phyloP scores from a whole-genome alignment of 2,888 invertebrate species.

The Synergus laeviventris region DNA sequence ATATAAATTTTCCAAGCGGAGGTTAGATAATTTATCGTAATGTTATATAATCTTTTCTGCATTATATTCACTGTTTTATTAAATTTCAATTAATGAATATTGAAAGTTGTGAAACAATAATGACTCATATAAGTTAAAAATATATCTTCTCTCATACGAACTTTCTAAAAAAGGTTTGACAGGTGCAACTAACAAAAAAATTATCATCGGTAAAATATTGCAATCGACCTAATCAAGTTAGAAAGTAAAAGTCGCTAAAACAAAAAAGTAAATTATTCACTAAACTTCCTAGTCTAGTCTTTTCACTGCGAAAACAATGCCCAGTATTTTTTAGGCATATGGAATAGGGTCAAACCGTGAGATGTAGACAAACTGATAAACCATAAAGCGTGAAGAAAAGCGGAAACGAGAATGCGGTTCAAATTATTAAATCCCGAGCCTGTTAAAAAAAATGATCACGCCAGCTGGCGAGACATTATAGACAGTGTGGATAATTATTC shows the following conservation, averaged over 20 bases:
- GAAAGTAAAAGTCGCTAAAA: background rate
- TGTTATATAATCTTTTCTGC: background rate
- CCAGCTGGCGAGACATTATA: constrained; percentile 11
- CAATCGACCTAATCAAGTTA: background rate
- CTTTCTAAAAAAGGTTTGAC: too few species aligned
- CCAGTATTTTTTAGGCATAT: background rate
- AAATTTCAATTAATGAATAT: background rate
- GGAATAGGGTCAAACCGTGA: background rate
- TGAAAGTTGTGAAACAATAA: background rate
- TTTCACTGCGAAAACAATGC: constrained; percentile 14
- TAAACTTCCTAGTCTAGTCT: background rate
- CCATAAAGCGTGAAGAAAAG: constrained; percentile 28
- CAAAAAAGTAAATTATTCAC: background rate
- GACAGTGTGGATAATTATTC: background rate
- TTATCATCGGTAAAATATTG: background rate
- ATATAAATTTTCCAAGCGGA: background rate
- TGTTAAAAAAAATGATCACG: constrained; percentile 19
- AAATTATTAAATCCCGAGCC: constrained; percentile 20
- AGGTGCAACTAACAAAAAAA: too few species aligned
- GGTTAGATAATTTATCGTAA: background rate
- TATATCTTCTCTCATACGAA: too few species aligned
- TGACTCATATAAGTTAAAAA: background rate
- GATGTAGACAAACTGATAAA: constrained; percentile 22
- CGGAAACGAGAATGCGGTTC: constrained; percentile 23
- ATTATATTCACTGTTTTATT: background rate